phyloP scores from a whole-genome alignment of 1,140 invertebrate species.

The Diplogasteroides magnus region DNA sequence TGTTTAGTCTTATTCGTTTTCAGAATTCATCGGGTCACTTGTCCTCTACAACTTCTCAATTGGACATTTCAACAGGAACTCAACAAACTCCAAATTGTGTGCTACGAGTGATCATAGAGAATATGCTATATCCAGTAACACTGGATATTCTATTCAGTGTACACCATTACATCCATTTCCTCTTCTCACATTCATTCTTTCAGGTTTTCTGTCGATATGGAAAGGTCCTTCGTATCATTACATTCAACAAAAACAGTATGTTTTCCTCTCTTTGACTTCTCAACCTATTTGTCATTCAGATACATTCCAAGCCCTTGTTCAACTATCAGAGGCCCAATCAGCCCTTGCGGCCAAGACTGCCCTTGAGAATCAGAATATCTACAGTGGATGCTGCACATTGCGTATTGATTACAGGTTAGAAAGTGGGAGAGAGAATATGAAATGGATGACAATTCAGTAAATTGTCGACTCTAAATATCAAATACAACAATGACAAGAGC shows the following conservation, averaged over 20 bases:
- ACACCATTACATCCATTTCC: slow-evolving; percentile 39
- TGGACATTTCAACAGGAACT: slow-evolving; percentile 42
- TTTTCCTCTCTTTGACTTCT: slow-evolving; percentile 49
- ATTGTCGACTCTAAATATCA: slow-evolving; percentile 91
- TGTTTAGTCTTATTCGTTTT: too few relatives aligned
- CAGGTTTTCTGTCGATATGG: slow-evolving; percentile 95
- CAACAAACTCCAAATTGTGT: slow-evolving; percentile 64
- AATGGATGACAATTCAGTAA: slow-evolving; percentile 76
- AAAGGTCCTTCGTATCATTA: slow-evolving; percentile 96
- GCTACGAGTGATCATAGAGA: slow-evolving; percentile 91
- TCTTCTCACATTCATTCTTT: slow-evolving; percentile 42
- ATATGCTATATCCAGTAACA: slow-evolving; percentile 94
- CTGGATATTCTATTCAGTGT: slow-evolving; percentile 89
- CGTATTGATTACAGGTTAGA: not conserved
- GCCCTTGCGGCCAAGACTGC: slow-evolving; percentile 88
- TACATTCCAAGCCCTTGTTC: slow-evolving; percentile 97
- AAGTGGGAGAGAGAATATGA: not conserved
- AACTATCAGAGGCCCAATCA: slow-evolving; percentile 89
- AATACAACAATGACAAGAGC: slow-evolving; percentile 99
- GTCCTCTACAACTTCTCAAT: slow-evolving; percentile 23
- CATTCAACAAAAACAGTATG: slow-evolving; percentile 98
- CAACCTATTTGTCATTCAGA: slow-evolving; percentile 66
- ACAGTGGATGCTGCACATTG: slow-evolving; percentile 66
- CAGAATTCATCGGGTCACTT: not conserved
- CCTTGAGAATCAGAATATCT: slow-evolving; percentile 95